Base-by-base conservation (phyloP, 2,113 vertebrate species). In the Pseudolaguvia tuberculata region DNA sequence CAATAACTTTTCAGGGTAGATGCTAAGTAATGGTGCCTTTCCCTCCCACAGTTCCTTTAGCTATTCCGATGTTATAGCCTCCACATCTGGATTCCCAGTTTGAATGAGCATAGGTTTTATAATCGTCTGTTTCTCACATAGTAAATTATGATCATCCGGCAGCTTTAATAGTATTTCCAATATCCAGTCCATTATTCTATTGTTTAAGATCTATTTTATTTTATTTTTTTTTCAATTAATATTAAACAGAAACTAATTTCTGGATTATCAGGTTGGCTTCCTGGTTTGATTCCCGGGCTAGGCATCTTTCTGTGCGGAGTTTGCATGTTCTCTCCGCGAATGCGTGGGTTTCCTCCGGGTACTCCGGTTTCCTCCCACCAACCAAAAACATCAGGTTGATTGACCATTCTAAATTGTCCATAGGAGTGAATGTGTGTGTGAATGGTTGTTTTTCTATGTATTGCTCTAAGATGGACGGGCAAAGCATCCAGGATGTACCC, bases 21-120 rank as follows among this genome's bases (percentile, higher is more conserved):
- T n/a, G 78, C 58, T 20, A 76, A 80, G 63, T 1, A 67, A 29
- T 23, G 78, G 78, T 83, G 61, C 79, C 76, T 56, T 23, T 57
- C 47, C 18, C 10, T 9, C 18, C 29, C 45, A 18, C 50, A 45
- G 42, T 69, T 61, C 71, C 53, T 56, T 35, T 5, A 63, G 42
- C 52, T 48, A n/a, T 68, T 57, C 72, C 75, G 75, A 80, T 77
- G 75, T 79, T 73, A 61, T 62, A 53, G 53, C 69, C 39, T 55
- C 68, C 57, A 52, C 72, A 65, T 74, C 59, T 74, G 72, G 50
- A 45, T 65, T 45, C 25, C 27, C 35, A 47, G 27, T 52, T 45
- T 45, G 17, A 39, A 20, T 18, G 52, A 11, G 25, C n/a, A 17
- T 23, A 2, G 5, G 18, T n/a, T 10, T 39, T 61, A 59, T 56